phyloP scores from a whole-genome alignment of 2,888 invertebrate species.

The Protodeltote pygarga region DNA sequence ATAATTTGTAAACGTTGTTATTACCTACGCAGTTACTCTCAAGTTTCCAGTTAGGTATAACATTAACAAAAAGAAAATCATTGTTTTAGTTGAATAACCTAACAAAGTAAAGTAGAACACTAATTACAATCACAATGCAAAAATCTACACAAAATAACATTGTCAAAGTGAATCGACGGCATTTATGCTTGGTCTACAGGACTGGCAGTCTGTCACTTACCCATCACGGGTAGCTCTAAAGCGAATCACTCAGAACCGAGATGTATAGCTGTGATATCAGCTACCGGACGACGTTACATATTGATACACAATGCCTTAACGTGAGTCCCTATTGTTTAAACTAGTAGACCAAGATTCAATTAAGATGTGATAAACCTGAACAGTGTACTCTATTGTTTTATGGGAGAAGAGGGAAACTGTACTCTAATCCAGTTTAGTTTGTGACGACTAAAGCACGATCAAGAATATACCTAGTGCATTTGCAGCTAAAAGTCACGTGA shows the following conservation, averaged over 20 bases:
- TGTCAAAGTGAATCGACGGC: conserved; percentile 6
- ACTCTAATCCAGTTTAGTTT: neutral
- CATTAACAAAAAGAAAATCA: conserved; percentile 7
- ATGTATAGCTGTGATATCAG: conserved; percentile 10
- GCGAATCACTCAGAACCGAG: conserved; percentile 26
- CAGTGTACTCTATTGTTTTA: conserved; percentile 13
- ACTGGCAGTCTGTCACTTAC: conserved; percentile 21
- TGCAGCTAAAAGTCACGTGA: conserved; percentile 28
- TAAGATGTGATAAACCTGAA: conserved; percentile 15
- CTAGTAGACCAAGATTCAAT: conserved; percentile 16
- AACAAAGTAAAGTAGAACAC: conserved; percentile 19
- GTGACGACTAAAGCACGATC: neutral
- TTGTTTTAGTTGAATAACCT: conserved; percentile 7
- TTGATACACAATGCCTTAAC: conserved; percentile 32
- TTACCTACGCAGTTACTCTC: no score
- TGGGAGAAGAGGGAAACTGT: neutral
- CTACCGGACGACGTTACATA: conserved; percentile 13
- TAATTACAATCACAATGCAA: conserved; percentile 35
- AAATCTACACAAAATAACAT: conserved; percentile 10
- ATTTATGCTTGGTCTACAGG: conserved; percentile 6
- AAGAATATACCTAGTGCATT: conserved; percentile 10
- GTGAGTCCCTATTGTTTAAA: conserved; percentile 23
- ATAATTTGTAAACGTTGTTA: no score
- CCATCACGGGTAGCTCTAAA: conserved; percentile 14
- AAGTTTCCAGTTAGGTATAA: conserved; percentile 11